These are phyloP conservation scores for Catharus fuscescens DNA, from an alignment of 2,113 vertebrate species.

Conservation along the genomic window DNA sequence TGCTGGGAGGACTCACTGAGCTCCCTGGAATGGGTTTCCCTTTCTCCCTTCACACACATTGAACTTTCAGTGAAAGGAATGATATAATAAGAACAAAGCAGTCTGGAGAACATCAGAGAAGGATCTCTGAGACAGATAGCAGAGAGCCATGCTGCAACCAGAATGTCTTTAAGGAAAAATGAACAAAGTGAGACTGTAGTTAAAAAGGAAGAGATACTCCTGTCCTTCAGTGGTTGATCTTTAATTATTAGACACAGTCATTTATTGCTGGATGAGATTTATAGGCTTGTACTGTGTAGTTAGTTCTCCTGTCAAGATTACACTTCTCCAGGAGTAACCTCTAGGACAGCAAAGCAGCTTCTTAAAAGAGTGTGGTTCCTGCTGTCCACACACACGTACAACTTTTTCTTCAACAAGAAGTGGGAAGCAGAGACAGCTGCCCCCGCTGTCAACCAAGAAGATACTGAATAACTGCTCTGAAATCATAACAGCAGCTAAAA, in stretches of 20 bases:
- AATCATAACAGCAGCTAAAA: background rate
- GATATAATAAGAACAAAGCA: background rate
- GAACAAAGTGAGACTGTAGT: background rate
- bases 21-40: background rate
- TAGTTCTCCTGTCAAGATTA: rapidly evolving
- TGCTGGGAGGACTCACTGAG: background rate
- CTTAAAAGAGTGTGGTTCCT: background rate
- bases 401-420: background rate
- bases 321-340: background rate
- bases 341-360: background rate
- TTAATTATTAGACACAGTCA: background rate
- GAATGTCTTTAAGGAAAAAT: background rate
- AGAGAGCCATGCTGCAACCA: background rate
- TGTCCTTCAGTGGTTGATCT: background rate
- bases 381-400: too few relatives aligned
- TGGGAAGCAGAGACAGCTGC: background rate
- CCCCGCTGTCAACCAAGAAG: background rate
- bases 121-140: background rate
- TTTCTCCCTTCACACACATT: background rate
- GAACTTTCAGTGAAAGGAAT: background rate
- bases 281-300: background rate
- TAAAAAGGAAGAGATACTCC: background rate
- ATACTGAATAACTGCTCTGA: background rate
- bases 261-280: background rate
- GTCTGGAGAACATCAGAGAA: background rate